Conservation (phyloP, 1,140 invertebrate species). For the Geopemphigus sp. region DNA sequence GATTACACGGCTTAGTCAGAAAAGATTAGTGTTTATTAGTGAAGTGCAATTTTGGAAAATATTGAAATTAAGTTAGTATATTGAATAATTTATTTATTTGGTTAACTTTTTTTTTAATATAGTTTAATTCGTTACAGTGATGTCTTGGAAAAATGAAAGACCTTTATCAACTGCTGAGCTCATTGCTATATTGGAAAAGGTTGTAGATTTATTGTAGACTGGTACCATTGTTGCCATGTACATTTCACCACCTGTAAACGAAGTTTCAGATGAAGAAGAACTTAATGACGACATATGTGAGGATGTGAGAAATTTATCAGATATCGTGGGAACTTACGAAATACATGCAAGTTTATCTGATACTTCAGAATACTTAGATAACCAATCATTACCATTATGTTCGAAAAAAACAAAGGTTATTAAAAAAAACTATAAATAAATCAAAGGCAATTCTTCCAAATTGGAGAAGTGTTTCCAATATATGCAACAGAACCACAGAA, state of each 20-base stretch:
- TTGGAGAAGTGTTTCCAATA: slow-evolving; percentile 5
- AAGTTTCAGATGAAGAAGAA: slow-evolving; percentile 41
- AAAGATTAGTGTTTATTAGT: slow-evolving; percentile 1
- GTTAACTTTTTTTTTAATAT: not conserved
- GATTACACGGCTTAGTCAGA: not conserved
- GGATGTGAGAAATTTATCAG: slow-evolving; percentile 7
- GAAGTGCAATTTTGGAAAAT: slow-evolving; percentile 18
- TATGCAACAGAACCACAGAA: slow-evolving; percentile 27
- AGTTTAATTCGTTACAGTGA: slow-evolving; percentile 1
- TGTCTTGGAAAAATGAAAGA: slow-evolving; percentile 44
- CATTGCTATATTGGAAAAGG: slow-evolving; percentile 9
- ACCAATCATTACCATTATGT: too few relatives aligned
- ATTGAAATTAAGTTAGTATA: slow-evolving; percentile 7
- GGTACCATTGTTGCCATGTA: slow-evolving; percentile 20
- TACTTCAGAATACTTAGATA: not conserved
- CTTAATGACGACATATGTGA: slow-evolving; percentile 42
- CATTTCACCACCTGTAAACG: slow-evolving; percentile 20
- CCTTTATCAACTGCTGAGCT: slow-evolving; percentile 35
- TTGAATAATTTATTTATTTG: not conserved
- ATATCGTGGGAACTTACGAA: slow-evolving; percentile 49
- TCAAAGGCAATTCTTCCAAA: slow-evolving; percentile 29
- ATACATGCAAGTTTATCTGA: slow-evolving; percentile 24
- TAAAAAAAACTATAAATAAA: slow-evolving; percentile 34
- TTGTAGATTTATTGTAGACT: slow-evolving; percentile 20
- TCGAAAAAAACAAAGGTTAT: not conserved